phyloP scores from a whole-genome alignment of 2,113 vertebrate species.

The Nipponia nippon region DNA sequence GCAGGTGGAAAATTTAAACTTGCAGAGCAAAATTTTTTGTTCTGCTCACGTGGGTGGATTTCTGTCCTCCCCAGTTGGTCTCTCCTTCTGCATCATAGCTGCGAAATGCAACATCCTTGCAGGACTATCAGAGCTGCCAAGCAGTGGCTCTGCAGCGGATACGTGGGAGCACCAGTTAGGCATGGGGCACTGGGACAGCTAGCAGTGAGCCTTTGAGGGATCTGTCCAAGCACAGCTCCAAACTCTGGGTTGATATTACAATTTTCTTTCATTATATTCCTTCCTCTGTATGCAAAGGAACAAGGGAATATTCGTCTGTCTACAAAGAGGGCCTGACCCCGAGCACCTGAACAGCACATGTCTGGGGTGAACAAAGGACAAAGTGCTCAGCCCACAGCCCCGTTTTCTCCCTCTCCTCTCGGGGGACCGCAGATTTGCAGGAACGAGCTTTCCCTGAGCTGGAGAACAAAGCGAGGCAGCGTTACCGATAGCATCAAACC shows the following conservation, averaged over 20 bases:
- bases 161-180: accelerated
- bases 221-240: background rate
- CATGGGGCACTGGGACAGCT: background rate
- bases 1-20: background rate
- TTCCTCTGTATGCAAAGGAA: background rate
- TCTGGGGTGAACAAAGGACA: background rate
- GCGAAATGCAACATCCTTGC: background rate
- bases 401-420: background rate
- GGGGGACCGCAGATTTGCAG: background rate
- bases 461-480: background rate
- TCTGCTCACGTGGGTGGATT: background rate
- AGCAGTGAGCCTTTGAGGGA: background rate
- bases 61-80: background rate
- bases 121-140: background rate
- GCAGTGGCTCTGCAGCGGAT: background rate
- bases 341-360: background rate
- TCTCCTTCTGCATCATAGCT: background rate
- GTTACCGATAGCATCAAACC: background rate
- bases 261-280: background rate
- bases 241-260: background rate
- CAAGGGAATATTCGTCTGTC: background rate
- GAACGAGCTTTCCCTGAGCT: background rate
- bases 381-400: background rate
- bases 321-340: background rate
- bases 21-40: background rate